Percentiles rank a stretch among this genome's conserved stretches.
Conservation (phyloP, 1,140 invertebrate genomes). For the Cheumatopsyche charites region DNA sequence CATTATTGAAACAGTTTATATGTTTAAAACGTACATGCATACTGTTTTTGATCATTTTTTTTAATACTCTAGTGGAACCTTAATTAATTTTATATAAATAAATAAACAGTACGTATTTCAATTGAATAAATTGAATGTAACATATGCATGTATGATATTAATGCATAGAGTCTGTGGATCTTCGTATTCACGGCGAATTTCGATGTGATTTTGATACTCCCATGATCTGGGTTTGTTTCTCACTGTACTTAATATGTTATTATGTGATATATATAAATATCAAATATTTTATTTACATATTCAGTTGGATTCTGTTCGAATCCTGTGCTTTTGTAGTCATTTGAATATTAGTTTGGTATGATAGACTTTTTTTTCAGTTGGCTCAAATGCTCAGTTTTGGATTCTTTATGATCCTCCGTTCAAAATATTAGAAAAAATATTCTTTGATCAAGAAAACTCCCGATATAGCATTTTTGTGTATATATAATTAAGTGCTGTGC, state of each 20-base stretch:
- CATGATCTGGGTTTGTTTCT: slow-evolving; percentile 10
- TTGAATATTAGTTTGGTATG: neutral
- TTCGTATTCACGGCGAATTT: neutral
- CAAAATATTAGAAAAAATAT: no score
- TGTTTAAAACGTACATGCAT: neutral
- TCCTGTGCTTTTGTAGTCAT: slow-evolving; percentile 7
- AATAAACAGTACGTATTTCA: no score
- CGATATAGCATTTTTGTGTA: slow-evolving; percentile 13
- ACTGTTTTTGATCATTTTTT: neutral
- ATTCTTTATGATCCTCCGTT: no score
- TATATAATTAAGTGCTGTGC: slow-evolving; percentile 32
- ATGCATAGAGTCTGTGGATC: neutral
- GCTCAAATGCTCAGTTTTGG: neutral
- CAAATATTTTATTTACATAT: slow-evolving; percentile 3
- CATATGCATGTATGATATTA: neutral
- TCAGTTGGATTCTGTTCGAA: neutral
- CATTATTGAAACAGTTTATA: neutral
- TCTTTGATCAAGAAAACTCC: neutral
- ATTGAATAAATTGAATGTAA: neutral
- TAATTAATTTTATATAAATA: no score
- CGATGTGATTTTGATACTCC: slow-evolving; percentile 25
- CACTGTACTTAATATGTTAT: slow-evolving; percentile 18
- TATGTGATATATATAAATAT: slow-evolving; percentile 7
- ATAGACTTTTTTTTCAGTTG: neutral
- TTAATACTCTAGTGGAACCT: no score